Base-by-base conservation (phyloP, 2,888 invertebrate species). In the Perithous albicinctus region DNA sequence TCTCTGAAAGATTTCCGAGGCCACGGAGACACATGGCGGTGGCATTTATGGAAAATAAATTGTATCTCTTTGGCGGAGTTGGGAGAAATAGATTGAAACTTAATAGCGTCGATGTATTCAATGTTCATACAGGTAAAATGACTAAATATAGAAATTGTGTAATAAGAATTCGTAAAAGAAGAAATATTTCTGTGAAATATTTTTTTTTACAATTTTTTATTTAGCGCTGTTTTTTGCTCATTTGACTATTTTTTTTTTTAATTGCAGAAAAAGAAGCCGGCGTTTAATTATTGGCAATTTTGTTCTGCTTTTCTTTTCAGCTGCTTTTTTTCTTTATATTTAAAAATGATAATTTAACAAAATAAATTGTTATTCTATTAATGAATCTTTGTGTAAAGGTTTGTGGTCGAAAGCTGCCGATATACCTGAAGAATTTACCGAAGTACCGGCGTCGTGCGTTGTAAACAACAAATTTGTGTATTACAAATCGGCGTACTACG, bases 21-120 rank as follows among this genome's bases (percentile, higher is more conserved):
- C 83, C 88, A 2, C 85, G 91, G 20, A 82, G 91, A 46, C 89
- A 91, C 70, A 91, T 91, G 91, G 86, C 88, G 2, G 83, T 85
- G 3, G 88, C 78, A 23, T 85, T 91, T 77, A 26, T 91, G 0
- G 72, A 85, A 5, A 85, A 91, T 29, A 87, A 87, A 77, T 70
- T 91, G n/a, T 73, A 87, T 10, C 69, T 90, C n/a, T 83, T 88
- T 1, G 91, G 91, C 1, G 91, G 91, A 3, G 87, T 90, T 0
- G 89, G 91, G 10, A 87, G 76, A 0, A 85, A 88, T 75, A 86
- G 90, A 51, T 51, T 87, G 5, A 89, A 90, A 74, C 78, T 89
- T 1, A 78, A 54, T 0, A 84, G 86, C 0, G 87, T 90, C 7
- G 86, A 89, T 35, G 86, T 89, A 12, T 85, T 89, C 1, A 75